Evolutionary conservation across 1,140 invertebrate species (phyloP).

Genomic region (Zaprionus davidi): DNA sequence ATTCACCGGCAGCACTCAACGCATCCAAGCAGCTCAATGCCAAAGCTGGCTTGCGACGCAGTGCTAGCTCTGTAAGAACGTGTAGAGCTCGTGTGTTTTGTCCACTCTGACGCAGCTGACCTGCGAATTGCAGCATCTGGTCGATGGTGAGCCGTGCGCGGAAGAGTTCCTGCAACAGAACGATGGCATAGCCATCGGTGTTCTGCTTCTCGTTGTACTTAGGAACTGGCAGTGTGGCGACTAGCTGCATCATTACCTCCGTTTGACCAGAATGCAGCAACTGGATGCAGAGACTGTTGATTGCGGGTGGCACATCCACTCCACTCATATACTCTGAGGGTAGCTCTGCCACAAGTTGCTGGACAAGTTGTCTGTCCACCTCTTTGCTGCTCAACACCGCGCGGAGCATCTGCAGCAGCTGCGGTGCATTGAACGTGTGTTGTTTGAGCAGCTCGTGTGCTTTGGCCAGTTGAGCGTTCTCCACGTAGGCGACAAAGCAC

Average conservation of each 20-base stretch:
- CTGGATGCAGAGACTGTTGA: conserved; percentile 67
- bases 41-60: conserved; percentile 58
- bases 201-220: conserved; percentile 69
- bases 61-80: conserved; percentile 63
- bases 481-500: conserved; percentile 86
- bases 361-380: conserved; percentile 42
- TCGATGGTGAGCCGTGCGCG: conserved; percentile 23
- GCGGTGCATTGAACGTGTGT: conserved; percentile 50
- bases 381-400: conserved; percentile 11
- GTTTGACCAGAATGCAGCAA: conserved; percentile 49
- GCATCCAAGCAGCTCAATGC: conserved; percentile 62
- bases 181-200: conserved; percentile 62
- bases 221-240: conserved; percentile 61
- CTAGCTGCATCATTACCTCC: conserved; percentile 44
- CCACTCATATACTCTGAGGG: conserved; percentile 55
- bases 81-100: conserved; percentile 73
- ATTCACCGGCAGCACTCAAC: conserved; percentile 47
- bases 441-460: conserved; percentile 54
- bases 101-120: conserved; percentile 43
- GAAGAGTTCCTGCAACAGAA: conserved; percentile 71
- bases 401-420: conserved; percentile 70
- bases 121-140: conserved; percentile 65
- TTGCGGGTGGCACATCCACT: conserved; percentile 54
- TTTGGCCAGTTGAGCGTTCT: conserved; percentile 60
- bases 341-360: conserved; percentile 55